Evolutionary conservation across 2,888 invertebrate genomes (phyloP).

Genomic region (Yponomeuta evonymella): DNA sequence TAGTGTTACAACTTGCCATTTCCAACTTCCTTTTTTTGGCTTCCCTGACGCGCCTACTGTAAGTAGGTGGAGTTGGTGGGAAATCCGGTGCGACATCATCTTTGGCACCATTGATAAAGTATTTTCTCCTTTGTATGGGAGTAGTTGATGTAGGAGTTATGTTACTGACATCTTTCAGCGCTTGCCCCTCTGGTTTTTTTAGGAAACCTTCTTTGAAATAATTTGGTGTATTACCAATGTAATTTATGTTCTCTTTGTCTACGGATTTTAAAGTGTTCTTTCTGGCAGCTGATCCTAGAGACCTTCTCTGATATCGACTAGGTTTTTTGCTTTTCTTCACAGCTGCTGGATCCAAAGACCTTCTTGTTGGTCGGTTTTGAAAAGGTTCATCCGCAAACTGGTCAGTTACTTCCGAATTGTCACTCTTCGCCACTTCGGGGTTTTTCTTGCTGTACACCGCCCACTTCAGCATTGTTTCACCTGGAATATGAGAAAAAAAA

Average conservation of each 20-base stretch:
- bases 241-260: conserved; percentile 69
- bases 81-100: conserved; percentile 55
- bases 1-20: conserved; percentile 46
- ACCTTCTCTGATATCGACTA: conserved; percentile 65
- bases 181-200: conserved; percentile 68
- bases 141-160: conserved; percentile 72
- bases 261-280: conserved; percentile 49
- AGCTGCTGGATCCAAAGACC: conserved; percentile 59
- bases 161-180: conserved; percentile 78
- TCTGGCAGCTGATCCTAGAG: conserved; percentile 53
- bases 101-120: conserved; percentile 44
- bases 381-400: conserved; percentile 38
- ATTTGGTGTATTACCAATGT: conserved; percentile 75
- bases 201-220: conserved; percentile 76
- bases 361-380: conserved; percentile 38
- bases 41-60: conserved; percentile 65
- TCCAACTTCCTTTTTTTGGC: conserved; percentile 68
- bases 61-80: conserved; percentile 61
- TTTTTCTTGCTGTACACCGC: conserved; percentile 71
- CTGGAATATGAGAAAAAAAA: conserved; percentile 41
- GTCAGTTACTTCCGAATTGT: conserved; percentile 36
- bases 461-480: conserved; percentile 78
- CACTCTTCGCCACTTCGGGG: conserved; percentile 40
- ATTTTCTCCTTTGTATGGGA: conserved; percentile 52
- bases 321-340: conserved; percentile 65